These are phyloP conservation scores for Drosophila nr. perissopoda DNA, from an alignment of 2,888 invertebrate genomes.

Conservation along the genomic window DNA sequence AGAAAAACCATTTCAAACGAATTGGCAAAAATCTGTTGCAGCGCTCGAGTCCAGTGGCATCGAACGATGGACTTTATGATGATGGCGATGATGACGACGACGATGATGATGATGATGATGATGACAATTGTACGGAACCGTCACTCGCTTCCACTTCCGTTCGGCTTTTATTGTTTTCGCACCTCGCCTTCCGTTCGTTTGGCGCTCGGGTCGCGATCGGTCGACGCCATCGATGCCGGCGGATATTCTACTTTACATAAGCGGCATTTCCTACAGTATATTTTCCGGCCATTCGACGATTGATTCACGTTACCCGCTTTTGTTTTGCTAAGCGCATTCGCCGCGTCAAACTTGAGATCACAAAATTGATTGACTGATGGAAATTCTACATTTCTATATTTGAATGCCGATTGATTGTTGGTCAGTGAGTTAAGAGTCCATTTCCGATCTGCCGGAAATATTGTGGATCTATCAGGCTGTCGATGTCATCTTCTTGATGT, in stretches of 20 bases:
- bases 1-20: constrained; percentile 51
- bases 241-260: constrained; percentile 83
- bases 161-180: constrained; percentile 71
- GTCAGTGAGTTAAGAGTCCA: constrained; percentile 1
- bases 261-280: constrained; percentile 71
- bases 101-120: constrained; percentile 3
- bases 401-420: neutral
- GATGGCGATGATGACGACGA: constrained; percentile 5
- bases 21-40: constrained; percentile 69
- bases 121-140: constrained; percentile 52
- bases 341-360: constrained; percentile 13
- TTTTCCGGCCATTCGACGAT: constrained; percentile 64
- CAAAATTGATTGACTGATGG: constrained; percentile 28
- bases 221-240: constrained; percentile 54
- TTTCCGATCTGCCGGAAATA: neutral
- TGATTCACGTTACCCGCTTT: constrained; percentile 47
- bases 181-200: constrained; percentile 54
- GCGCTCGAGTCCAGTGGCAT: constrained; percentile 47
- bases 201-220: constrained; percentile 35
- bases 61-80: neutral
- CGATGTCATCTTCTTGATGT: neutral
- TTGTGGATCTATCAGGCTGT: neutral
- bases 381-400: constrained; percentile 7
- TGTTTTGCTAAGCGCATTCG: constrained; percentile 63
- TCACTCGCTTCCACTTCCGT: constrained; percentile 65